Evolutionary conservation across 2,797 vertebrate genomes (phyloP).

Genomic region (Nothura maculosa): DNA sequence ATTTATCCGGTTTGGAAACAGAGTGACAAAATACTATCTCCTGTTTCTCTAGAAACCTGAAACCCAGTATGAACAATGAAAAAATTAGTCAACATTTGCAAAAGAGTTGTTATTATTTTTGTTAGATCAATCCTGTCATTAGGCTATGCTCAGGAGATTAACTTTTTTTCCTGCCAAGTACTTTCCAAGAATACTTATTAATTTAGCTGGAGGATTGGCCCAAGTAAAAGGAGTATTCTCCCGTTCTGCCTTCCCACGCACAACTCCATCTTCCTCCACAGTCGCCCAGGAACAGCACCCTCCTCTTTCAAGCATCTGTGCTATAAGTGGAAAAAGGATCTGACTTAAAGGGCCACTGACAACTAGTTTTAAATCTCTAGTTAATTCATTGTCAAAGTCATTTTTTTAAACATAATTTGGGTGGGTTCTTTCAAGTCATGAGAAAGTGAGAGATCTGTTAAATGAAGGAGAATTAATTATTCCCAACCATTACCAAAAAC

Average conservation of each 20-base stretch:
- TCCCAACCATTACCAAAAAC: slow-evolving; percentile 14
- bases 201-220: slow-evolving; percentile 69
- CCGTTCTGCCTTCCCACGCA: slow-evolving; percentile 67
- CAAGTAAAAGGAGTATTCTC: slow-evolving; percentile 60
- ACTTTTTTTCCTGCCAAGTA: slow-evolving; percentile 11
- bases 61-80: slow-evolving; percentile 8
- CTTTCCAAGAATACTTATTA: slow-evolving; percentile 69
- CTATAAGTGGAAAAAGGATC: slow-evolving; percentile 56
- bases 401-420: slow-evolving; percentile 26
- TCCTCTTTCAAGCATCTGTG: slow-evolving; percentile 35
- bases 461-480: slow-evolving; percentile 53
- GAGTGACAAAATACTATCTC: not conserved
- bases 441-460: not conserved
- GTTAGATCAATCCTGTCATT: slow-evolving; percentile 54
- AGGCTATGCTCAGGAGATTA: slow-evolving; percentile 14
- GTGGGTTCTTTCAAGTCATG: not conserved
- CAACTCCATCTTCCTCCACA: slow-evolving; percentile 52
- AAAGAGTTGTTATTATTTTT: slow-evolving; percentile 24
- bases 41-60: slow-evolving; percentile 22
- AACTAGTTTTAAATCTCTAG: slow-evolving; percentile 39
- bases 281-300: slow-evolving; percentile 12
- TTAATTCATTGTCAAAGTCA: slow-evolving; percentile 17
- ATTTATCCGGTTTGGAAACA: slow-evolving; percentile 69
- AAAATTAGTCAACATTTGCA: slow-evolving; percentile 54
- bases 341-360: slow-evolving; percentile 56